Conservation (phyloP, 2,888 invertebrate genomes). For the Metacarcinus magister region DNA sequence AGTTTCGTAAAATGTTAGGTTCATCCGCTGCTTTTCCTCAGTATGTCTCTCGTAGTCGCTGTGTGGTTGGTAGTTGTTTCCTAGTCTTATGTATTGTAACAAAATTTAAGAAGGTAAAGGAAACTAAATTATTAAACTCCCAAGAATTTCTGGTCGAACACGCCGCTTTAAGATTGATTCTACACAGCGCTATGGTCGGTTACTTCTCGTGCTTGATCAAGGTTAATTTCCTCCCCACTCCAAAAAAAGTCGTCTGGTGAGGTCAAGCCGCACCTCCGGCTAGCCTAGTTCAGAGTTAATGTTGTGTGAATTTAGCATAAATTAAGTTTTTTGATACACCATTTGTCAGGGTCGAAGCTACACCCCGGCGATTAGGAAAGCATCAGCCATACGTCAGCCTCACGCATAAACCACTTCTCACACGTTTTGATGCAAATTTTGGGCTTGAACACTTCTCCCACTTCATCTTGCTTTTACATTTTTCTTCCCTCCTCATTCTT, state of each 20-base stretch:
- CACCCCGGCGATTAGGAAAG: background rate
- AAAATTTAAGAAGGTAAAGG: background rate
- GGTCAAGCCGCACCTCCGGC: background rate
- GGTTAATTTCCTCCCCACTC: background rate
- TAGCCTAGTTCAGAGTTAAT: background rate
- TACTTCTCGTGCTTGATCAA: background rate
- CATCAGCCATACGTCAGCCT: background rate
- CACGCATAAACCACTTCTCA: background rate
- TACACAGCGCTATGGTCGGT: background rate
- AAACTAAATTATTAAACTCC: background rate
- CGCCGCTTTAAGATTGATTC: background rate
- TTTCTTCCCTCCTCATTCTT: background rate
- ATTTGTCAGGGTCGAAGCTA: background rate
- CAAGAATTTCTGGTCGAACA: background rate
- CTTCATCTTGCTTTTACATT: background rate
- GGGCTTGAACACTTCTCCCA: background rate
- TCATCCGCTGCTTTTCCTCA: background rate
- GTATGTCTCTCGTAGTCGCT: background rate
- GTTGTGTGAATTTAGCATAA: background rate
- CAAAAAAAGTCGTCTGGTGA: background rate
- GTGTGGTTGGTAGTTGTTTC: background rate
- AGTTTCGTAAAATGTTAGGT: background rate
- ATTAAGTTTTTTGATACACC: background rate
- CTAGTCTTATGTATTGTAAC: background rate
- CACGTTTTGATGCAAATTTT: background rate